Conservation (phyloP, 2,113 vertebrate species). For the Protobothrops mucrosquamatus region DNA sequence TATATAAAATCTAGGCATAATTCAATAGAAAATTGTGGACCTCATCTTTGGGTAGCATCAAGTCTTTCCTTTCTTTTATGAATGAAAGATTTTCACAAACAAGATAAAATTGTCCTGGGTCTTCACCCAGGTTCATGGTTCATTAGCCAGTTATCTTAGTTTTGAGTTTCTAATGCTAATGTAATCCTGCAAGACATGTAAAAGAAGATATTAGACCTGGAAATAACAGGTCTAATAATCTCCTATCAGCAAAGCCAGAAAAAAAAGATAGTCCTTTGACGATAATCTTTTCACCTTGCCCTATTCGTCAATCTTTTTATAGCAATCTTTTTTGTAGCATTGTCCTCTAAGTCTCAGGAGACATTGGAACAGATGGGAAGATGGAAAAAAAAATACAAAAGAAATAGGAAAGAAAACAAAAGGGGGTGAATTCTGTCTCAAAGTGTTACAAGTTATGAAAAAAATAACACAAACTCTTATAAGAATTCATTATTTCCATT, state of each 20-base stretch:
- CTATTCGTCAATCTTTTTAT: not conserved
- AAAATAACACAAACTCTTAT: not conserved
- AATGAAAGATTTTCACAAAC: not conserved
- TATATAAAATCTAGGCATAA: not conserved
- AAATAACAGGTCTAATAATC: not conserved
- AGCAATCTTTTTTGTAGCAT: not conserved
- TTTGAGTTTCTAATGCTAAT: not conserved
- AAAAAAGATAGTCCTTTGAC: not conserved
- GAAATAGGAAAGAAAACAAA: not conserved
- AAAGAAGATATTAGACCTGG: not conserved
- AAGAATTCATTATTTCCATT: not conserved
- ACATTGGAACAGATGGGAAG: not conserved
- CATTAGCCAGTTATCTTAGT: too few species aligned
- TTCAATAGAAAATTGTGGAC: not conserved
- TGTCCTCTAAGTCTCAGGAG: not conserved
- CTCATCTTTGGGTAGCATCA: not conserved
- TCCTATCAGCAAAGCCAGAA: not conserved
- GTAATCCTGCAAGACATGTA: not conserved
- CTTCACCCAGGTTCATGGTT: not conserved
- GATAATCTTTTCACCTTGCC: not conserved
- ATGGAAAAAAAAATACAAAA: not conserved
- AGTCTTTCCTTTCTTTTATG: not conserved
- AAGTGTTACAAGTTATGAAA: not conserved
- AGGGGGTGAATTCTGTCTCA: not conserved
- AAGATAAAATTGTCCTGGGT: not conserved